Base-by-base conservation (phyloP, 2,113 vertebrate species). In the Nematolebias whitei region DNA sequence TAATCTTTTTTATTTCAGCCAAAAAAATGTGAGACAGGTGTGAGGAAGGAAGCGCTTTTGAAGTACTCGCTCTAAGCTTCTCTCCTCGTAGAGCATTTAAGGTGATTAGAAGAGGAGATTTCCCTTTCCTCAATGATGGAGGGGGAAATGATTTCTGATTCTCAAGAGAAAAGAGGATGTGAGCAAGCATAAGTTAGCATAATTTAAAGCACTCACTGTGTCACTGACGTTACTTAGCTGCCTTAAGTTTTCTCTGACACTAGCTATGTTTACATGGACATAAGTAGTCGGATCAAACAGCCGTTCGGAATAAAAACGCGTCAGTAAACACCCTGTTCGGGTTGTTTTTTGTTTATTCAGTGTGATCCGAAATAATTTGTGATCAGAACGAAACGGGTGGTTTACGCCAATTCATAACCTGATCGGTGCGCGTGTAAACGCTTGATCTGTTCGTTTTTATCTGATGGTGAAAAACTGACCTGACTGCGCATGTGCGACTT, bases 31-130 rank as follows among this genome's bases (percentile, higher is more conserved):
- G 20, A 9, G 49, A 51, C 22, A 51, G 20, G 22, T 51, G 22
- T 24, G 23, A 51, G 23, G 49, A 51, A 51, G 22, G 49, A 16
- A 16, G 26, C 23, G 4, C 20, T 23, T 51, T 16, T 16, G 49
- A 51, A 4, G n/a, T 16, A 20, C 18, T 18, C 16, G 16, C n/a
- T 19, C 44, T 45, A 19, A 29, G 19, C 44, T 12, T 8, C n/a
- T 47, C 44, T 18, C 44, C 44, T 19, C 19, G 44, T 12, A n/a
- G 44, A 19, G 44, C 18, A 12, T n/a, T 45, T 45, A 45, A 45
- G 44, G 44, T 47, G 44, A 47, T 47, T 47, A 47, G n/a, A 20
- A 20, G 44, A 47, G 44, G 44, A 47, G n/a, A 47, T 47, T 47
- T 47, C 44, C 44, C n/a, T 47, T 52, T 29, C 50, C 50, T 52